Conservation (phyloP, 2,113 vertebrate genomes). For the Rhombomys opimus region DNA sequence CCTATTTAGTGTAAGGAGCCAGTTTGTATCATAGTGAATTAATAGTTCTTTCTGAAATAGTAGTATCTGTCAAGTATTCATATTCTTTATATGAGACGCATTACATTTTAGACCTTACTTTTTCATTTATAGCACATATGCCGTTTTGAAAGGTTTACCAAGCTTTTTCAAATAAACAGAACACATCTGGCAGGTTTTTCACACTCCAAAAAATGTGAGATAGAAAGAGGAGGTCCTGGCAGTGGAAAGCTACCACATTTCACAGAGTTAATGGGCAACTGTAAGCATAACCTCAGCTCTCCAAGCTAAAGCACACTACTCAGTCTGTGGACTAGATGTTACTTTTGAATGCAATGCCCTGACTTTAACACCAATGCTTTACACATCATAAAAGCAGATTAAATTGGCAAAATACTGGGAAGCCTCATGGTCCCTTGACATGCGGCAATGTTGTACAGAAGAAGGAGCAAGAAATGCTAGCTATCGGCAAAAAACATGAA, state of each 20-base stretch:
- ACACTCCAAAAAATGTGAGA: slow-evolving; percentile 8
- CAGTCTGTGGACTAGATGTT: not conserved
- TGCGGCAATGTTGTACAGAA: not conserved
- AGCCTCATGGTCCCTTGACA: not conserved
- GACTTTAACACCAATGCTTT: slow-evolving; percentile 4
- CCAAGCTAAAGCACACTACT: not conserved
- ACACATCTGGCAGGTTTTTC: not conserved
- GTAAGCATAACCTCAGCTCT: not conserved
- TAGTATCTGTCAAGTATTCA: not conserved
- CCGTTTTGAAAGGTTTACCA: not conserved
- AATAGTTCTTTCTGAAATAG: not conserved
- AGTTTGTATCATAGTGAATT: not conserved
- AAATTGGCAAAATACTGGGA: slow-evolving; percentile 31
- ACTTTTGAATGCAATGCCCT: slow-evolving; percentile 28
- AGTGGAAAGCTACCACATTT: not conserved
- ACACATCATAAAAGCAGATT: not conserved
- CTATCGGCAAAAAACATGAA: not conserved
- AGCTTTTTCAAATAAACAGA: slow-evolving; percentile 5
- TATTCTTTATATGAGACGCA: not conserved
- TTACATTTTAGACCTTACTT: not conserved
- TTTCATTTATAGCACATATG: not conserved
- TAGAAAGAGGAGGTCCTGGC: not conserved
- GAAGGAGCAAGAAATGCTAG: not conserved
- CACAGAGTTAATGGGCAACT: not conserved
- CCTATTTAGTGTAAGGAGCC: not conserved